Conservation (phyloP, 2,113 vertebrate species). For the Fulmarus glacialis region DNA sequence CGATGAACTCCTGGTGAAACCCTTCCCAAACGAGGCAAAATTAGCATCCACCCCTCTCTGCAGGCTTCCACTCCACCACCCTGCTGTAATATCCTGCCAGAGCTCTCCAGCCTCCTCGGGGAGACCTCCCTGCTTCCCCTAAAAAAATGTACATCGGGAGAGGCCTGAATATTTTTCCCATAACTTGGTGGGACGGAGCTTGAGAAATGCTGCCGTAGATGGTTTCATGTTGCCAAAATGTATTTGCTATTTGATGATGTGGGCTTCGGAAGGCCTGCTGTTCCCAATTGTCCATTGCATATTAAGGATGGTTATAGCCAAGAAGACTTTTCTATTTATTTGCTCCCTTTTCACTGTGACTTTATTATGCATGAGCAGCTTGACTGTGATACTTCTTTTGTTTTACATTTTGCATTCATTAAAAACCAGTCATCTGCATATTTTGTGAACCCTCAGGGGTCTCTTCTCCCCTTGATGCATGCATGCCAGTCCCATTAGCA, state of each 20-base stretch:
- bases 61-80: background rate
- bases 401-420: slow-evolving; percentile 86
- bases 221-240: slow-evolving; percentile 68
- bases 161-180: slow-evolving; percentile 20
- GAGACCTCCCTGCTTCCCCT: background rate
- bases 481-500: slow-evolving; percentile 77
- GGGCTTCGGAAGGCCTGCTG: slow-evolving; percentile 70
- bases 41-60: background rate
- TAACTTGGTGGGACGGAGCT: slow-evolving; percentile 1
- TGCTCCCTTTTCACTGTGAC: slow-evolving; percentile 73
- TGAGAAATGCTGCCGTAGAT: background rate
- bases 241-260: slow-evolving; percentile 76
- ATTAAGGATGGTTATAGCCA: slow-evolving; percentile 77
- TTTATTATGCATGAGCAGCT: slow-evolving; percentile 81
- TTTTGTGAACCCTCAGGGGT: slow-evolving; percentile 81
- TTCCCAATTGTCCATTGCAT: slow-evolving; percentile 83
- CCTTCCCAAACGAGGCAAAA: background rate
- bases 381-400: slow-evolving; percentile 78
- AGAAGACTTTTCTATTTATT: slow-evolving; percentile 76
- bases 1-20: background rate
- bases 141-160: background rate
- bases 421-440: slow-evolving; percentile 87
- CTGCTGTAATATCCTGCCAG: background rate
- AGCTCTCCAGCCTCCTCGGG: background rate
- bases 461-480: slow-evolving; percentile 77